A percentile compares a stretch with the other conserved stretches of the same genome.
These are phyloP conservation scores for Apeira syringaria DNA, from an alignment of 2,888 invertebrate genomes.

Conservation along the genomic window DNA sequence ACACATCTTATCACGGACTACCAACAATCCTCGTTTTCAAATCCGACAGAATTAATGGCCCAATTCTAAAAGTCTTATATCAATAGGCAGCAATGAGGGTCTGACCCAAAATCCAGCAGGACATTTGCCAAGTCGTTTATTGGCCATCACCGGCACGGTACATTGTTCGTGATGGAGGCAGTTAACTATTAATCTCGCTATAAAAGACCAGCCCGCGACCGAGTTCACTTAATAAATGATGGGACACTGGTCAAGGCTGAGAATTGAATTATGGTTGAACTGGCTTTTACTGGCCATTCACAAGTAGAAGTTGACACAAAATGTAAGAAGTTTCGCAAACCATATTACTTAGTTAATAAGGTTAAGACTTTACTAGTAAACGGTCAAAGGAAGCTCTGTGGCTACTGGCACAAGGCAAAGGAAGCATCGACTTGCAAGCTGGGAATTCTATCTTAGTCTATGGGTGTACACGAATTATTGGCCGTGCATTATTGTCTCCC, in stretches of 20 bases:
- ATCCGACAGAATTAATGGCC: neutral
- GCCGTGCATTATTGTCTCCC: too few species aligned
- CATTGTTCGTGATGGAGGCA: conserved; percentile 43
- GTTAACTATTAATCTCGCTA: conserved; percentile 56
- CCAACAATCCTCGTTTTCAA: too few species aligned
- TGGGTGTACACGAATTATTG: too few species aligned
- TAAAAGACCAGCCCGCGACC: conserved; percentile 45
- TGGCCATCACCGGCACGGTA: conserved; percentile 33
- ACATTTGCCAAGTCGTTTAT: conserved; percentile 32
- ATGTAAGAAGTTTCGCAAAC: neutral
- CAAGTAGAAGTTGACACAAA: neutral
- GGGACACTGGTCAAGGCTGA: conserved; percentile 40
- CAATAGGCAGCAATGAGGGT: conserved; percentile 4
- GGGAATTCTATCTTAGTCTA: too few species aligned
- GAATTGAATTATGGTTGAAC: conserved; percentile 26
- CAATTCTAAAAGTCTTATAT: conserved; percentile 7
- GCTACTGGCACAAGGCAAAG: too few species aligned
- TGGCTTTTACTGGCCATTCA: conserved; percentile 2
- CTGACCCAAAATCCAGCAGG: conserved; percentile 13
- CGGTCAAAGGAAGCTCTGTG: too few species aligned
- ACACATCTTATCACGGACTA: too few species aligned
- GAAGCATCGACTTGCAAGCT: too few species aligned
- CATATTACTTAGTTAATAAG: too few species aligned
- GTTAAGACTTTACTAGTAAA: too few species aligned
- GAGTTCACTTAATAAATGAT: conserved; percentile 57